Evolutionary conservation across 2,888 invertebrate species (phyloP).

Genomic region (Caenorhabditis angaria): DNA sequence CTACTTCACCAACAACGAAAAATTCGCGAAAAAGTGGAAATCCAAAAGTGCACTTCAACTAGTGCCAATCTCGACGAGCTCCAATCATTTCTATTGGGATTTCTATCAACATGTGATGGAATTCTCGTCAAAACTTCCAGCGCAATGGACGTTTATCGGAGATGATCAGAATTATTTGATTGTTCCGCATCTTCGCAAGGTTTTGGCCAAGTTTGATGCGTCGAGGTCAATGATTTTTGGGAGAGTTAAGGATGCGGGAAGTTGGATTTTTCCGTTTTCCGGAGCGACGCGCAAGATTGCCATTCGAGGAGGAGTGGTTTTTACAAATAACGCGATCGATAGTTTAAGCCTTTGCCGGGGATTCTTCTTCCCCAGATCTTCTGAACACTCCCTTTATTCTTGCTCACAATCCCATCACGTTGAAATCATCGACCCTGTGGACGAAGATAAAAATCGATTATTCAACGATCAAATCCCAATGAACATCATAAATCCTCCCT

Average conservation of each 20-base stretch:
- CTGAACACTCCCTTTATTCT: slow-evolving; percentile 31
- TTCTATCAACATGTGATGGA: slow-evolving; percentile 38
- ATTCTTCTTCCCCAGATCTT: slow-evolving; percentile 30
- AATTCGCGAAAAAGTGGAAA: slow-evolving; percentile 17
- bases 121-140: slow-evolving; percentile 26
- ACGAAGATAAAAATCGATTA: slow-evolving; percentile 28
- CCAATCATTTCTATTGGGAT: slow-evolving; percentile 31
- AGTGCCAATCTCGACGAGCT: not conserved
- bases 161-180: slow-evolving; percentile 43
- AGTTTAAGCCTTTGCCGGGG: slow-evolving; percentile 26
- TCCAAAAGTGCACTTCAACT: slow-evolving; percentile 18
- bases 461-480: slow-evolving; percentile 27
- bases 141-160: slow-evolving; percentile 42
- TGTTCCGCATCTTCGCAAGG: slow-evolving; percentile 22
- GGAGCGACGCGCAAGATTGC: slow-evolving; percentile 20
- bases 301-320: slow-evolving; percentile 24
- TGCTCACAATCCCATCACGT: slow-evolving; percentile 17
- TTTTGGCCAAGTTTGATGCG: slow-evolving; percentile 16
- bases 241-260: slow-evolving; percentile 24
- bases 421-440: slow-evolving; percentile 28
- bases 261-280: slow-evolving; percentile 32
- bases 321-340: slow-evolving; percentile 32
- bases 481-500: slow-evolving; percentile 26
- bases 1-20: slow-evolving; percentile 28
- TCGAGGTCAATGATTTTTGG: slow-evolving; percentile 21